A percentile compares a stretch with the other conserved stretches of the same genome.
Evolutionary conservation across 2,797 vertebrate genomes (phyloP).

Genomic region (Xerus rutilus): DNA sequence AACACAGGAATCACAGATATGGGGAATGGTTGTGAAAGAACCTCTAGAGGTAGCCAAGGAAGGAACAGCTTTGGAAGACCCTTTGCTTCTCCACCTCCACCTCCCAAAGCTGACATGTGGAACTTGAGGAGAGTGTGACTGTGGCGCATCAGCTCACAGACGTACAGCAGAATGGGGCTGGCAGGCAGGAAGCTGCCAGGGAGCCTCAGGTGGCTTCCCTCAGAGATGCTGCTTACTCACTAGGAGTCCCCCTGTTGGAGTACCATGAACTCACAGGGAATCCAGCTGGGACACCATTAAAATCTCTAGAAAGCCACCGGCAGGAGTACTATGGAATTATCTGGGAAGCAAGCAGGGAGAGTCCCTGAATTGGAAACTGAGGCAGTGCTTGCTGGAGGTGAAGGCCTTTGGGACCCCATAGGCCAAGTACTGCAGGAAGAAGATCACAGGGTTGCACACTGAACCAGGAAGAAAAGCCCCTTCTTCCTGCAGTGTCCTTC

Average conservation of each 20-base stretch:
- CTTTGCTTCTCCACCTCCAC: neutral
- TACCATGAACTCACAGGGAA: neutral
- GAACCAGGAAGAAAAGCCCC: neutral
- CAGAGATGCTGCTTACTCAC: rapidly evolving
- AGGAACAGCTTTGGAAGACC: neutral
- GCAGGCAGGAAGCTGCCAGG: neutral
- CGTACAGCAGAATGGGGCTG: neutral
- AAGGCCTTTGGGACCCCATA: neutral
- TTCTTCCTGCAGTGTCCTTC: neutral
- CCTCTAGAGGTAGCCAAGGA: neutral
- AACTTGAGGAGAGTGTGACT: neutral
- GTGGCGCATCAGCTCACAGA: neutral
- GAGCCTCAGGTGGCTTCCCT: neutral
- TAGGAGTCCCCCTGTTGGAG: neutral
- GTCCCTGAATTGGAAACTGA: neutral
- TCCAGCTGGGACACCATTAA: neutral
- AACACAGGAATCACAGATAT: neutral
- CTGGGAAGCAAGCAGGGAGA: neutral
- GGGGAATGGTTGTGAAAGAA: neutral
- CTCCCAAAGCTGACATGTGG: neutral
- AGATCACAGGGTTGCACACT: neutral
- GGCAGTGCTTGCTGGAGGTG: neutral
- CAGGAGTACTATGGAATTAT: neutral
- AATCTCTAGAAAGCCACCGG: neutral
- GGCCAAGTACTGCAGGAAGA: neutral